Evolutionary conservation across 2,888 invertebrate genomes (phyloP).

Genomic region (Chesias legatella): DNA sequence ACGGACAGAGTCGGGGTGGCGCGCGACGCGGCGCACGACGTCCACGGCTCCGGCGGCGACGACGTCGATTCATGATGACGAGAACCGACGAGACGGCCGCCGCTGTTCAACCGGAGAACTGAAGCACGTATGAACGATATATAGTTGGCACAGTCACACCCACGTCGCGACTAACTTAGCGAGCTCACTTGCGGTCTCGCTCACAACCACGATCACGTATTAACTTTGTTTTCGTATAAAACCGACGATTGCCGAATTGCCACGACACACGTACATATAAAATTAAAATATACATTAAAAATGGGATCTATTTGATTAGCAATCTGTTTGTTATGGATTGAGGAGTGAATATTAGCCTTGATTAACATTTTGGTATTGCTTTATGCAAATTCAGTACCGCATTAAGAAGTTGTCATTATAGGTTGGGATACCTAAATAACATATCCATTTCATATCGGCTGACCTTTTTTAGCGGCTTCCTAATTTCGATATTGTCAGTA

Average conservation of each 20-base stretch:
- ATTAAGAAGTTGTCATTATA: background rate
- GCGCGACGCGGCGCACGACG: conserved; percentile 40
- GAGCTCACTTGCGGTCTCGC: conserved; percentile 62
- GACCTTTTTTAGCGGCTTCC: too few relatives aligned
- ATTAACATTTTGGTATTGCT: conserved; percentile 14
- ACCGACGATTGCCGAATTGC: conserved; percentile 57
- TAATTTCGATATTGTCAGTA: too few relatives aligned
- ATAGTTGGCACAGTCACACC: conserved; percentile 65
- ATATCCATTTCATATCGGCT: too few relatives aligned
- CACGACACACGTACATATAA: conserved; percentile 44
- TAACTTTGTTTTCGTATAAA: conserved; percentile 50
- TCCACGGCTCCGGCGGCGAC: conserved; percentile 41
- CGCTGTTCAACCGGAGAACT: conserved; percentile 43
- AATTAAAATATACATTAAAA: conserved; percentile 40
- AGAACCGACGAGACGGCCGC: conserved; percentile 34
- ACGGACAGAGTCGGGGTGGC: conserved; percentile 41
- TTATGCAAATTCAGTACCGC: conserved; percentile 5
- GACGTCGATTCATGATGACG: conserved; percentile 43
- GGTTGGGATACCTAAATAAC: too few relatives aligned
- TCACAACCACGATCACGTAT: conserved; percentile 54
- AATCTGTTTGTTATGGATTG: conserved; percentile 49
- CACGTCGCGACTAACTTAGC: conserved; percentile 50
- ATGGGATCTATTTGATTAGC: conserved; percentile 53
- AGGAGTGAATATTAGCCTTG: conserved; percentile 27
- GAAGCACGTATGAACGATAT: conserved; percentile 49